A percentile compares a stretch with the other conserved stretches of the same genome.
Evolutionary conservation across 30 jellyfish, hydroid and myxozoan species (phyloP).

Genomic region (Morbakka virulenta): DNA sequence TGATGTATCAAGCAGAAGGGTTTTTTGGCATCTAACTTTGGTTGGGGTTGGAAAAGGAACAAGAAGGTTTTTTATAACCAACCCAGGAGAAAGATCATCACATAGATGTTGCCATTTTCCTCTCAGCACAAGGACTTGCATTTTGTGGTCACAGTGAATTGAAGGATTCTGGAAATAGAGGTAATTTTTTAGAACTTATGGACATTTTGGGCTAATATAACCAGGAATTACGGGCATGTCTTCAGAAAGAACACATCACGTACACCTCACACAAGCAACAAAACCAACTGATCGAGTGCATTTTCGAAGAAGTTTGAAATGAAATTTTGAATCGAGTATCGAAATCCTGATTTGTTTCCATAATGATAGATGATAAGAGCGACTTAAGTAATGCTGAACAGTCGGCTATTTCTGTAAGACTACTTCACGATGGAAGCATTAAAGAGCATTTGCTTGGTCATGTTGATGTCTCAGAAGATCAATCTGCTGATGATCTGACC

Average conservation of each 20-base stretch:
- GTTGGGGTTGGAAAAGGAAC: too few relatives aligned
- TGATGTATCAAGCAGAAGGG: too few relatives aligned
- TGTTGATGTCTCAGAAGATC: neutral
- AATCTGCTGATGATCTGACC: constrained; percentile 9
- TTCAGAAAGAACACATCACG: constrained; percentile 9
- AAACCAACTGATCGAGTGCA: too few relatives aligned
- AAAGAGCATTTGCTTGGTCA: neutral
- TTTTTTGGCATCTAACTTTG: too few relatives aligned
- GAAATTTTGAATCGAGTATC: constrained; percentile 7
- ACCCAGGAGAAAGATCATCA: too few relatives aligned
- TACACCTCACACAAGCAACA: constrained; percentile 32
- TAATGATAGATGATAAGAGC: neutral
- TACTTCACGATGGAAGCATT: neutral
- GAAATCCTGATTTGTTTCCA: constrained; percentile 5
- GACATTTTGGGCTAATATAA: constrained; percentile 16
- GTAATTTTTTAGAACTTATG: constrained; percentile 5
- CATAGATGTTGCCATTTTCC: neutral
- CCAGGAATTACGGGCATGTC: constrained; percentile 3
- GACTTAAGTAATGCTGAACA: neutral
- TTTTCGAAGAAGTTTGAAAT: constrained; percentile 12
- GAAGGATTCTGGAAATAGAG: neutral
- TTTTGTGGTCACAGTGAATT: constrained; percentile 11
- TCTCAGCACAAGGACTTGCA: constrained; percentile 13
- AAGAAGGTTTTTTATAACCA: too few relatives aligned
- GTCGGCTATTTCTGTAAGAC: neutral